phyloP scores from a whole-genome alignment of 2,797 vertebrate genomes.

The Balearica regulorum region DNA sequence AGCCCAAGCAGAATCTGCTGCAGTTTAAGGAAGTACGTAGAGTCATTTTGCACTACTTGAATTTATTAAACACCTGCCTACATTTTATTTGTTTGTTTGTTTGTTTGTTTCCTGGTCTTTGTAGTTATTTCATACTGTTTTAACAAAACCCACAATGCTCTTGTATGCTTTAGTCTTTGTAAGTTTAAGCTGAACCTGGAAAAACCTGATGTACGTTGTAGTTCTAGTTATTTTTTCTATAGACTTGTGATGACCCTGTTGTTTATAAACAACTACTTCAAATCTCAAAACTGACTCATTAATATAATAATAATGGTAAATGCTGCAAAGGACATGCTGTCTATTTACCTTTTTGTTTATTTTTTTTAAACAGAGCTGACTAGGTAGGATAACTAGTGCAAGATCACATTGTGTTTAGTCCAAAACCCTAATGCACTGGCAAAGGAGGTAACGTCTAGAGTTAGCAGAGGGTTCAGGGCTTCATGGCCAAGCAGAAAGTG shows the following conservation, averaged over 20 bases:
- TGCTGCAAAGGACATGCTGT: not conserved
- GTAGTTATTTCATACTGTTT: not conserved
- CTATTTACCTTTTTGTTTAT: not conserved
- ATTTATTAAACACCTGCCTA: not conserved
- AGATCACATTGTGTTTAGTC: not conserved
- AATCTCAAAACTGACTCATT: not conserved
- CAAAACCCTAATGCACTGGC: not conserved
- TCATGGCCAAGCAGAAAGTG: not conserved
- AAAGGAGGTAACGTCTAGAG: not conserved
- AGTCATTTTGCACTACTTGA: conserved; percentile 7
- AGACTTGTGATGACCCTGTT: not conserved
- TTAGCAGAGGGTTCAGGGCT: not conserved
- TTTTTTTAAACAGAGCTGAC: not conserved
- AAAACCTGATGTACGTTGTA: not conserved
- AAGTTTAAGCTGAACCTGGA: not conserved
- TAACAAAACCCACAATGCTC: not conserved
- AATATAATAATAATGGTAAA: not conserved
- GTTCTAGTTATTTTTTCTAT: not conserved
- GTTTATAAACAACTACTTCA: not conserved
- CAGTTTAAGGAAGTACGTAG: not conserved
- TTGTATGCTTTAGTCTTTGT: not conserved
- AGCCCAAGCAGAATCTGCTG: not conserved
- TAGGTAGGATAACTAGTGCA: not conserved
- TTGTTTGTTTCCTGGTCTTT: not conserved
- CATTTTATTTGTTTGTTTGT: not conserved